Conservation (phyloP, 2,113 vertebrate genomes). For the Aphelocoma coerulescens region DNA sequence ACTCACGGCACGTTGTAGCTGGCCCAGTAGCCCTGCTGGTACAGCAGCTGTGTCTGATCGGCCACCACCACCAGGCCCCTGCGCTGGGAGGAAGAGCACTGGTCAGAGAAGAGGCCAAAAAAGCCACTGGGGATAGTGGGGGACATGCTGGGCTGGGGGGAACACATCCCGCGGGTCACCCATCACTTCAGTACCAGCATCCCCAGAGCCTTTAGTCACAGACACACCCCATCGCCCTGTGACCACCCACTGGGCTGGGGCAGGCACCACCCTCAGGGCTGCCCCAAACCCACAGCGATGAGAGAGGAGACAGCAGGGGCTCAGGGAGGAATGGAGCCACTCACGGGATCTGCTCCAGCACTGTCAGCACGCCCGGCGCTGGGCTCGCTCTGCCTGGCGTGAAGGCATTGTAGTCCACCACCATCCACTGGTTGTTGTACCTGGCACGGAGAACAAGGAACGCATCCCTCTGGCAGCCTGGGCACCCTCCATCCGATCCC, state of each 20-base stretch:
- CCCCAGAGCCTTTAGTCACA: not conserved
- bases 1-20: slow-evolving; percentile 95
- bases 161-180: not conserved
- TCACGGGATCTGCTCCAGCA: slow-evolving; percentile 96
- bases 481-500: fast-evolving
- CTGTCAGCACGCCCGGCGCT: slow-evolving; percentile 71
- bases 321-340: not conserved
- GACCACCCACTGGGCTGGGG: fast-evolving
- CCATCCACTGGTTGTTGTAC: slow-evolving; percentile 99
- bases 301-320: not conserved
- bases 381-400: slow-evolving; percentile 56
- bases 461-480: not conserved
- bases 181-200: not conserved
- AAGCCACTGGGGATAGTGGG: fast-evolving
- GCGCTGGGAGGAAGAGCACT: not conserved
- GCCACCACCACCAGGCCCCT: slow-evolving; percentile 75
- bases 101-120: not conserved
- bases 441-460: slow-evolving; percentile 53
- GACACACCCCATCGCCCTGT: fast-evolving
- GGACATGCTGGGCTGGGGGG: too few relatives aligned
- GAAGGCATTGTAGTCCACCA: slow-evolving; percentile 89
- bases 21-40: slow-evolving; percentile 88
- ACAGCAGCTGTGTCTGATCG: slow-evolving; percentile 83
- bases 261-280: not conserved
- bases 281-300: fast-evolving